Evolutionary conservation across 2,797 vertebrate genomes (phyloP), one percentile per base, ranked within the genome.

Genomic region (Bryconaethiops microstoma): DNA sequence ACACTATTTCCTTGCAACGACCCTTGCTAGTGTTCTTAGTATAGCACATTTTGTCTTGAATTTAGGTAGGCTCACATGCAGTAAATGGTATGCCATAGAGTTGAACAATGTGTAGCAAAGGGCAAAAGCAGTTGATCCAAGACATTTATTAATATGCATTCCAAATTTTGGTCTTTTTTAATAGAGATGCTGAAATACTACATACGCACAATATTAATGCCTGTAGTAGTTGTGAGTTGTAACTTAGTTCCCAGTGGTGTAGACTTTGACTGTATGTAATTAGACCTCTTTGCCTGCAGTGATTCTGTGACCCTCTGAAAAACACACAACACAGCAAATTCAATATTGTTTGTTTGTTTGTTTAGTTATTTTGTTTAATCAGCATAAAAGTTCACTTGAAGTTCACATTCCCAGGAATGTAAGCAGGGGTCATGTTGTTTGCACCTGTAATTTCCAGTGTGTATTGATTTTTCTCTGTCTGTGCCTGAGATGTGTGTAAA

Each of bases 381-480:
- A 80, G 42, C 77, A 63, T 79, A 81, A 62, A 48, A 25, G 64
- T 77, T 80, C 48, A 23, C 55, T 76, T 76, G 68, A 74, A 59
- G 5, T 75, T 78, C 63, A 69, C 25, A 48, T 73, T 79, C 65
- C 25, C 55, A 55, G 21, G 50, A 73, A 60, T 67, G 69, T 59
- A 59, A 70, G 69, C 55, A 60, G 29, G 39, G 73, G n/a, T 23
- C 65, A 60, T 40, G 42, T 82, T 62, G 48, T 67, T 60, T 57
- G 55, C 60, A 70, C 59, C 42, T 68, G 54, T 70, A 42, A 77
- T 74, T 84, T 81, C 82, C 79, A 89, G 86, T 84, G 83, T 80
- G 85, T 83, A 87, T 90, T 88, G 74, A 88, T 13, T 52, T 35
- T 52, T 90, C 82, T 89, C 79, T 89, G 81, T 86, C 85, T 65